These are phyloP conservation scores for Neoniphon sammara DNA, from an alignment of 2,797 vertebrate genomes.

Conservation along the genomic window DNA sequence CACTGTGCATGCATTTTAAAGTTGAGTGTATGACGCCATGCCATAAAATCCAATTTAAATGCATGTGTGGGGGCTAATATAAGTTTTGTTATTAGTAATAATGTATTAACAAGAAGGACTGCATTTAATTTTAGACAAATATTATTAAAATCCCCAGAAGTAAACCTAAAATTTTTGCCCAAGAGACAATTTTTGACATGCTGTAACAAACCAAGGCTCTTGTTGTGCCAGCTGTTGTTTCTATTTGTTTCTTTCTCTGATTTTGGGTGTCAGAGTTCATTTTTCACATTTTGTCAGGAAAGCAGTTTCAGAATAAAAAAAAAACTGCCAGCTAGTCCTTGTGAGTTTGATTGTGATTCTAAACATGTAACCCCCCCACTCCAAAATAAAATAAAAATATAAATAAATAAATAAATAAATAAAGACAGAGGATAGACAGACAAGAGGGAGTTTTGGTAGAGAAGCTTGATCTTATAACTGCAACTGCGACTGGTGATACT, in stretches of 20 bases:
- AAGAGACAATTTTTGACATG: conserved; percentile 20
- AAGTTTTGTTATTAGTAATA: conserved; percentile 38
- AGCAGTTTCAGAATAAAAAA: background rate
- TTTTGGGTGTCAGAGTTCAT: conserved; percentile 51
- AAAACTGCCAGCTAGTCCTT: conserved; percentile 18
- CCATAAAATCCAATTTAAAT: conserved; percentile 12
- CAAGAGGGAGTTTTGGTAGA: background rate
- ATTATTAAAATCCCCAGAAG: too few relatives aligned
- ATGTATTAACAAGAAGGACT: background rate
- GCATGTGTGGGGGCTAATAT: conserved; percentile 17
- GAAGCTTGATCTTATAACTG: conserved; percentile 9
- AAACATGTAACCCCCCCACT: too few relatives aligned
- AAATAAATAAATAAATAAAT: too few relatives aligned
- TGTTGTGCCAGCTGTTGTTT: conserved; percentile 23
- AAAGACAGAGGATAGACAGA: conserved; percentile 8
- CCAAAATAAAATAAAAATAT: too few relatives aligned
- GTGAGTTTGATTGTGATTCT: conserved; percentile 34
- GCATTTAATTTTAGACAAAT: background rate
- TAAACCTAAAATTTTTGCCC: conserved; percentile 18
- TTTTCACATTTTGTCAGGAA: conserved; percentile 43
- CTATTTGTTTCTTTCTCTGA: conserved; percentile 31
- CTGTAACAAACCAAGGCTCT: conserved; percentile 25
- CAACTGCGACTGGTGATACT: background rate
- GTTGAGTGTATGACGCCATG: background rate
- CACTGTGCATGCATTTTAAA: conserved; percentile 39